These are phyloP conservation scores for Miopithecus talapoin DNA, from an alignment of 2,797 vertebrate species.

Conservation along the genomic window DNA sequence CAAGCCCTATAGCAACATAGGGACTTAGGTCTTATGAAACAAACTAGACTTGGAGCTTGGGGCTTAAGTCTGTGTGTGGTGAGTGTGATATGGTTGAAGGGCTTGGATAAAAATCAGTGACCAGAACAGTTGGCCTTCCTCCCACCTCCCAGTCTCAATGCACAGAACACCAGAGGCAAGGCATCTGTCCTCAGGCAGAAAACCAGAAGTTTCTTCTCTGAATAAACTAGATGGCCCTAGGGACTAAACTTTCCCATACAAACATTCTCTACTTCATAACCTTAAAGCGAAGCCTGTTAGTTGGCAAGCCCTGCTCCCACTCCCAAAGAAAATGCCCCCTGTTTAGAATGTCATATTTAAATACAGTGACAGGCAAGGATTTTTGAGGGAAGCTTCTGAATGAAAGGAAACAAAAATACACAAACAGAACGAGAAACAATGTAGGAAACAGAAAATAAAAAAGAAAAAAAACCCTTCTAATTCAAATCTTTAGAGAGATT, in stretches of 20 bases:
- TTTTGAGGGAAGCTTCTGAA: neutral
- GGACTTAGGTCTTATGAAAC: neutral
- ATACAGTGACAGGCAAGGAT: neutral
- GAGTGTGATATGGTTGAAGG: neutral
- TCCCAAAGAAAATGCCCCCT: neutral
- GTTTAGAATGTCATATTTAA: neutral
- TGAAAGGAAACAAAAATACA: neutral
- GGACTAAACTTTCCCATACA: neutral
- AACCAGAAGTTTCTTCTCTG: neutral
- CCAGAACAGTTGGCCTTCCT: neutral
- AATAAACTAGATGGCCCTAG: neutral
- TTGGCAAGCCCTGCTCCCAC: neutral
- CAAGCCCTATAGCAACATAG: neutral
- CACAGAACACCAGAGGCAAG: neutral
- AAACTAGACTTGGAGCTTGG: neutral
- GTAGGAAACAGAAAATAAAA: neutral
- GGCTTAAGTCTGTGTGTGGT: neutral
- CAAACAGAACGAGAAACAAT: neutral
- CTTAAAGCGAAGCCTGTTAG: neutral
- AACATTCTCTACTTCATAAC: neutral
- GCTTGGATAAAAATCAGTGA: neutral
- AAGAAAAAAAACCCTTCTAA: neutral
- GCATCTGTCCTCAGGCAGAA: neutral
- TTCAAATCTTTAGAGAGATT: neutral
- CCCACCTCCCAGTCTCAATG: neutral